Evolutionary conservation across 2,113 vertebrate species (phyloP).

Genomic region (Chaetorhynchus papuensis): DNA sequence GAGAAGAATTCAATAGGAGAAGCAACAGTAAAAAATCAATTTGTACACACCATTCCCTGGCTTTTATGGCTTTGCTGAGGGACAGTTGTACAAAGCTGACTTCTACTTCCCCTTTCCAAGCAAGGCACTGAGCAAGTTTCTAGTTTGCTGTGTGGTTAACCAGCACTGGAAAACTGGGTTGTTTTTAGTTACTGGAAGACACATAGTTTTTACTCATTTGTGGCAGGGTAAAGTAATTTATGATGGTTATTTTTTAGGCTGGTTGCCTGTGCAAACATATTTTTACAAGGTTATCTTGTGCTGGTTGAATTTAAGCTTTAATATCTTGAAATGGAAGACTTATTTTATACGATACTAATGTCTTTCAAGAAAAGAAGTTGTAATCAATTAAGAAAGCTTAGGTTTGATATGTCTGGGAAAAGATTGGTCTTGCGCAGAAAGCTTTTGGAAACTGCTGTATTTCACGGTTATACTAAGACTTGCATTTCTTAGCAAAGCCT

Average conservation of each 20-base stretch:
- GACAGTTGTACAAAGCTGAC: neutral
- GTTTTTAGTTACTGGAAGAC: neutral
- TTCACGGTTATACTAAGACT: neutral
- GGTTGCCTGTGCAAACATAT: neutral
- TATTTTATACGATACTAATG: too few species aligned
- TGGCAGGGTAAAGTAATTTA: neutral
- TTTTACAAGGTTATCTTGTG: neutral
- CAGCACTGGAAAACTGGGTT: neutral
- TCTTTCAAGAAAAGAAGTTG: neutral
- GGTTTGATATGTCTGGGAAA: neutral
- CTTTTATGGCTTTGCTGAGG: neutral
- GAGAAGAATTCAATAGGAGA: neutral
- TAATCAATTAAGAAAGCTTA: neutral
- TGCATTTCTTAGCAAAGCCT: neutral
- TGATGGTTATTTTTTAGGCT: neutral
- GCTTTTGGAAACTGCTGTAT: neutral
- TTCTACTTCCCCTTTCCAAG: neutral
- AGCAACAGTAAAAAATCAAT: conserved; percentile 24
- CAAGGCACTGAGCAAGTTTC: neutral
- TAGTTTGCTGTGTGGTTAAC: neutral
- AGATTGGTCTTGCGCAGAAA: neutral
- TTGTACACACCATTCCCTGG: neutral
- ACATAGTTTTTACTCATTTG: neutral
- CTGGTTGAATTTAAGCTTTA: neutral
- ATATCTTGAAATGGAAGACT: neutral